A percentile compares a stretch with the other conserved stretches of the same genome.
Evolutionary conservation across 2,888 invertebrate species (phyloP).

Genomic region (Dichetophora obliterata): DNA sequence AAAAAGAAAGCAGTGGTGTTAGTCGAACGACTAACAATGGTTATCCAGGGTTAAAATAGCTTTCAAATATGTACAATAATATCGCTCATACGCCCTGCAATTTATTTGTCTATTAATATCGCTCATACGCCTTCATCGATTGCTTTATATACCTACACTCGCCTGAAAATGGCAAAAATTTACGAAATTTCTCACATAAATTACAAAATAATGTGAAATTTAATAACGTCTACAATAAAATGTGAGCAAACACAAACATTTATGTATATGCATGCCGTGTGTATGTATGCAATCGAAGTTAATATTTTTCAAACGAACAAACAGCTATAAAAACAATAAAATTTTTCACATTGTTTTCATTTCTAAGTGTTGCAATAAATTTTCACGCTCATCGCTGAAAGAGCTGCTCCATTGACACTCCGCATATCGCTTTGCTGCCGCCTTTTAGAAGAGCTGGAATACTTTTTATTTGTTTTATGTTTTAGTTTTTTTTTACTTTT

Average conservation of each 20-base stretch:
- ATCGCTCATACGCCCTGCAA: too few relatives aligned
- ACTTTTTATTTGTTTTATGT: background rate
- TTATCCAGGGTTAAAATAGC: too few relatives aligned
- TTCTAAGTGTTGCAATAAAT: constrained; percentile 20
- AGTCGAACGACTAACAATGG: too few relatives aligned
- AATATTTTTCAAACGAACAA: background rate
- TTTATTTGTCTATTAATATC: too few relatives aligned
- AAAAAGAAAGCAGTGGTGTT: too few relatives aligned
- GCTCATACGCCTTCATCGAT: too few relatives aligned
- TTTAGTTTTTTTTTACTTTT: background rate
- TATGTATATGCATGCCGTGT: background rate
- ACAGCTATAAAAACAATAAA: background rate
- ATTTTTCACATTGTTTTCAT: constrained; percentile 21
- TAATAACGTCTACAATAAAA: constrained; percentile 4
- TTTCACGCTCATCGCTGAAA: constrained; percentile 9
- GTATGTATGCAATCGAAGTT: background rate
- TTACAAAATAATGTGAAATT: constrained; percentile 8
- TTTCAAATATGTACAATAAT: too few relatives aligned
- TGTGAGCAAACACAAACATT: background rate
- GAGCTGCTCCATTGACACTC: constrained; percentile 2
- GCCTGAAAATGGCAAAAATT: too few relatives aligned
- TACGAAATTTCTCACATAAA: too few relatives aligned
- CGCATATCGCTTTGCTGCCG: too few relatives aligned
- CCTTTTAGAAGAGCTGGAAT: background rate
- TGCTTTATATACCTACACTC: too few relatives aligned